phyloP scores from a whole-genome alignment of 1,140 invertebrate genomes.

The Hydropsyche tenuis region DNA sequence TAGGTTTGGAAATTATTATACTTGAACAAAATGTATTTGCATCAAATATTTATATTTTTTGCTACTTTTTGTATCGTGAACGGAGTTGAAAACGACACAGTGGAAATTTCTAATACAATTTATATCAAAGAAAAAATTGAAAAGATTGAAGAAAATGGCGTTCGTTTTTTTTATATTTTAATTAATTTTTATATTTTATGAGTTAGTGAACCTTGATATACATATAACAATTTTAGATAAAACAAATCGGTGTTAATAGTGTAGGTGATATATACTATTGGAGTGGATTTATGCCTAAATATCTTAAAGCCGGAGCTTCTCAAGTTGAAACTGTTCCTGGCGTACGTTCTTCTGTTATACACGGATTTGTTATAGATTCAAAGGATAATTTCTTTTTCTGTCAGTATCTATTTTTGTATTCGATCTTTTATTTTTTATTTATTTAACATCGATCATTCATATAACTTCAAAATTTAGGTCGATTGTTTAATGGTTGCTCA shows the following conservation, averaged over 20 bases:
- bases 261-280: slow-evolving; percentile 8
- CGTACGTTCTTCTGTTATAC: background rate
- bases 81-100: background rate
- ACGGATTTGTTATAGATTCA: slow-evolving; percentile 13
- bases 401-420: background rate
- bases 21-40: no score
- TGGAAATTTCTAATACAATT: background rate
- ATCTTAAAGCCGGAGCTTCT: background rate
- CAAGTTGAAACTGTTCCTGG: slow-evolving; percentile 9
- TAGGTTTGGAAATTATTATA: no score
- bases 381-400: slow-evolving; percentile 27
- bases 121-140: slow-evolving; percentile 16
- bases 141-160: background rate
- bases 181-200: background rate
- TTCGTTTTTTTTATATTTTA: background rate
- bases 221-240: slow-evolving; percentile 14
- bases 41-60: no score
- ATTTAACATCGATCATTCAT: background rate
- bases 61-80: no score
- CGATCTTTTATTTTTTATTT: background rate
- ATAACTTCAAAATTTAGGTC: background rate
- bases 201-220: background rate
- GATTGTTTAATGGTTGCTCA: background rate
- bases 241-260: slow-evolving; percentile 16
- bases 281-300: slow-evolving; percentile 9